Evolutionary conservation across 2,113 vertebrate genomes (phyloP).

Genomic region (Otus sunia): DNA sequence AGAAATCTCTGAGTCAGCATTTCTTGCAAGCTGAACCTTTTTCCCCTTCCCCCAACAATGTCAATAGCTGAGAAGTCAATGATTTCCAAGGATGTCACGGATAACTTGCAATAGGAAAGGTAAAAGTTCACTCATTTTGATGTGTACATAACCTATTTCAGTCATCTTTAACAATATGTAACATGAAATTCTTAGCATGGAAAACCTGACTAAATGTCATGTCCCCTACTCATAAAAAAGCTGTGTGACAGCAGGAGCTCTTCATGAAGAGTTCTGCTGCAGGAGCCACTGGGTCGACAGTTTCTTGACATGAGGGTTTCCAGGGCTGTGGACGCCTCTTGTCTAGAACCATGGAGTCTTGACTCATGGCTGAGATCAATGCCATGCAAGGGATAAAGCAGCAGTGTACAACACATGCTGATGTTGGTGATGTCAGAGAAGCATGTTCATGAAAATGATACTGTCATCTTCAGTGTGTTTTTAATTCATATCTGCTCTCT

Average conservation of each 20-base stretch:
- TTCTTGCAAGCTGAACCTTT: conserved; percentile 54
- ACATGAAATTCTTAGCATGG: conserved; percentile 53
- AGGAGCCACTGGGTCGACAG: not conserved
- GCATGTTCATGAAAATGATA: not conserved
- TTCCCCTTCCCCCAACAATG: conserved; percentile 42
- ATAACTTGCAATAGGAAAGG: conserved; percentile 67
- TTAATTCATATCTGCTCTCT: conserved; percentile 42
- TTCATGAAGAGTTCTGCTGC: not conserved
- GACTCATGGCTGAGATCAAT: not conserved
- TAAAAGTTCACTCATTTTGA: conserved; percentile 71
- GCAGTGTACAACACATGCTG: not conserved
- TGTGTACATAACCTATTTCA: conserved; percentile 65
- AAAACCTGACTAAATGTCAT: conserved; percentile 30
- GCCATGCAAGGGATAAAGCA: not conserved
- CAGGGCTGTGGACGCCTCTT: not conserved
- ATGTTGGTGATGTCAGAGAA: not conserved
- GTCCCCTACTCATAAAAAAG: not conserved
- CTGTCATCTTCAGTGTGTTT: not conserved
- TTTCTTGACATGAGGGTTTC: not conserved
- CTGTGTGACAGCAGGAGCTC: not conserved
- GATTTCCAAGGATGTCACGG: conserved; percentile 74
- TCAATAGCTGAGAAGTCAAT: conserved; percentile 72
- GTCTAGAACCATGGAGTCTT: not conserved
- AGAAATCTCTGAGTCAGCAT: conserved; percentile 56
- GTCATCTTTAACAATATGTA: conserved; percentile 72